Evolutionary conservation across 2,888 invertebrate species (phyloP), one percentile per base, ranked within the genome.

Genomic region (Drosophila siamana): DNA sequence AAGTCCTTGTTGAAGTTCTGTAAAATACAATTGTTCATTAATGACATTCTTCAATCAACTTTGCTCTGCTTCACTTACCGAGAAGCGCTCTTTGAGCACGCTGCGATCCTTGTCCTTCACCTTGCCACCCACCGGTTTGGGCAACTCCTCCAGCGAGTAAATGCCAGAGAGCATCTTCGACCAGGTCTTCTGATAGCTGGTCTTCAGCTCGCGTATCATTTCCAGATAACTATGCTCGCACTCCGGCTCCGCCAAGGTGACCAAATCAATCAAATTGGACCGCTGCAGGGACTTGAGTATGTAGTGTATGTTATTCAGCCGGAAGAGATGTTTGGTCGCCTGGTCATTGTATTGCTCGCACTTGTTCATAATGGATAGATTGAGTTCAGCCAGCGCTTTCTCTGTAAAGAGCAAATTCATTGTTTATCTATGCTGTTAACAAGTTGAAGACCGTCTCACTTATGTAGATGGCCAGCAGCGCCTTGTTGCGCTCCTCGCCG

Each of bases 1-100:
- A 99, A 95, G 92, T 99, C 99, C 91, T 98, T 97, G 92, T 99
- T 98, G 92, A 99, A 99, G 51, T 96, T 96, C 97, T 98, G 90
- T 5, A 4, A 9, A 5, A 5, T 1, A 3, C 0, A 40, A 1
- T 4, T 16, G 0, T 0, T 11, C 7, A 15, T 28, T 28, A 8
- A 1, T 9, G 0, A 8, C 0, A 1, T 19, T 7, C 0, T 6
- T 11, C 9, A 9, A 7, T 38, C 0, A 16, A 11, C 0, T 16
- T 4, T 16, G 40, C 1, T 7, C 11, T 41, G 11, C 24, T 6
- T 1, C 56, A 92, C 94, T 94, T 91, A 97, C 97, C 68, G 97
- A 94, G 93, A 98, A 98, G 88, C 96, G 96, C 90, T 98, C 98
- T 92, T 98, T 98, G 43, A 98, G 94, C 54, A 95, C 94, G 85